phyloP scores from a whole-genome alignment of 1,140 invertebrate genomes.

The Chironomus tepperi region DNA sequence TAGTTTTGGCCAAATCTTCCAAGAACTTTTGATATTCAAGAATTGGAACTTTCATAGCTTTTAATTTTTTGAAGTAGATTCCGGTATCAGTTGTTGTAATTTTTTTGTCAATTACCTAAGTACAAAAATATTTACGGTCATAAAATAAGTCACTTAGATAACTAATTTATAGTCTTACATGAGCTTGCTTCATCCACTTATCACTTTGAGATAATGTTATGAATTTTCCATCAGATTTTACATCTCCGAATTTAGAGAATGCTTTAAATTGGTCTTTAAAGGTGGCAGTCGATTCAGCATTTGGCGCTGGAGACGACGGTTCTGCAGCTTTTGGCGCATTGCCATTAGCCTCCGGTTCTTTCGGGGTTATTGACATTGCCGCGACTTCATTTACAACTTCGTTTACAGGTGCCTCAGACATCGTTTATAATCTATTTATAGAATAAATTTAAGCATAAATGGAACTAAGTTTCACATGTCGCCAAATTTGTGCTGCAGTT shows the following conservation, averaged over 20 bases:
- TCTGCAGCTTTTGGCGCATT: background rate
- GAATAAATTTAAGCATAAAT: background rate
- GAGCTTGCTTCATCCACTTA: constrained; percentile 91
- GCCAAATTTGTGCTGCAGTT: background rate
- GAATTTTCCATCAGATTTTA: constrained; percentile 73
- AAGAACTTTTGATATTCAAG: constrained; percentile 74
- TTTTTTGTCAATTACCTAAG: constrained; percentile 86
- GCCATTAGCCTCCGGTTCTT: background rate
- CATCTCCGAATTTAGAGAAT: constrained; percentile 83
- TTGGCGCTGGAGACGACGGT: background rate
- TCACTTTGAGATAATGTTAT: constrained; percentile 84
- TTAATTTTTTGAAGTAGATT: constrained; percentile 82
- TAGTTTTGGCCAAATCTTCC: constrained; percentile 70
- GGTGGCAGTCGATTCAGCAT: constrained; percentile 22
- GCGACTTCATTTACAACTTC: constrained; percentile 16
- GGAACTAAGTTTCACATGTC: background rate
- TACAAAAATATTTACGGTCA: background rate
- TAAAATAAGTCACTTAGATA: background rate
- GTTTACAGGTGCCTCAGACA: background rate
- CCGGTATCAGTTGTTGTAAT: constrained; percentile 84
- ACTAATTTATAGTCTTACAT: background rate
- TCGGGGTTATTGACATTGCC: background rate
- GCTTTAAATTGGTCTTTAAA: constrained; percentile 48
- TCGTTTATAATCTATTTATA: background rate
- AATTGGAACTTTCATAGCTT: constrained; percentile 60